phyloP scores from a whole-genome alignment of 2,113 vertebrate genomes.

The Pluvialis apricaria region DNA sequence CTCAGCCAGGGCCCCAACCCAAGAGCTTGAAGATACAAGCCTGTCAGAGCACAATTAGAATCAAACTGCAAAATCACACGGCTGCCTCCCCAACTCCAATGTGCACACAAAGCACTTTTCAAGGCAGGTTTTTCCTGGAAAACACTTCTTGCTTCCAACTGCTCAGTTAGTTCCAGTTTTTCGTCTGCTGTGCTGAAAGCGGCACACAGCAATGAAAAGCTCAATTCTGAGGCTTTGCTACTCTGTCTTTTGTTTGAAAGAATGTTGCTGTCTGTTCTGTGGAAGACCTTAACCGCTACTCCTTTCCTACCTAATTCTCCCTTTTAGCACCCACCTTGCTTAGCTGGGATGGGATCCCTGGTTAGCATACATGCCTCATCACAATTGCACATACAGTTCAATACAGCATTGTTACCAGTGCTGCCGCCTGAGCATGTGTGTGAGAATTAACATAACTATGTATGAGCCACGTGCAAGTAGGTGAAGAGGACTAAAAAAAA shows the following conservation, averaged over 20 bases:
- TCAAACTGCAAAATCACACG: not conserved
- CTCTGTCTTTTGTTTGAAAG: not conserved
- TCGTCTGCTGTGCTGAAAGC: not conserved
- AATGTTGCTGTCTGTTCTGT: not conserved
- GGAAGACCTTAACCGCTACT: not conserved
- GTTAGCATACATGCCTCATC: not conserved
- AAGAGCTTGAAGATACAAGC: not conserved
- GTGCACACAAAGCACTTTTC: not conserved
- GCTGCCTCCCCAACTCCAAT: not conserved
- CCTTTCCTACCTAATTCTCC: not conserved
- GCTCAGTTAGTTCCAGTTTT: not conserved
- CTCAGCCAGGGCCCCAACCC: not conserved
- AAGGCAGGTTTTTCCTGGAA: slow-evolving; percentile 10
- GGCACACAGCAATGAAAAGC: not conserved
- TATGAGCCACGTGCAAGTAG: not conserved
- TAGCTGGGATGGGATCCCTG: not conserved
- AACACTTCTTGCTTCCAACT: not conserved
- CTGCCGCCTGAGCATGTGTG: not conserved
- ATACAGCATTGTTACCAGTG: not conserved
- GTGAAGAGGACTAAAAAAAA: not conserved
- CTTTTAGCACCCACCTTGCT: not conserved
- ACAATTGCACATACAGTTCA: not conserved
- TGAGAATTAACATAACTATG: not conserved
- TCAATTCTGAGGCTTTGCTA: not conserved
- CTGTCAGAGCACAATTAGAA: not conserved